phyloP scores from a whole-genome alignment of 2,888 invertebrate species.

The Lysandra bellargus region DNA sequence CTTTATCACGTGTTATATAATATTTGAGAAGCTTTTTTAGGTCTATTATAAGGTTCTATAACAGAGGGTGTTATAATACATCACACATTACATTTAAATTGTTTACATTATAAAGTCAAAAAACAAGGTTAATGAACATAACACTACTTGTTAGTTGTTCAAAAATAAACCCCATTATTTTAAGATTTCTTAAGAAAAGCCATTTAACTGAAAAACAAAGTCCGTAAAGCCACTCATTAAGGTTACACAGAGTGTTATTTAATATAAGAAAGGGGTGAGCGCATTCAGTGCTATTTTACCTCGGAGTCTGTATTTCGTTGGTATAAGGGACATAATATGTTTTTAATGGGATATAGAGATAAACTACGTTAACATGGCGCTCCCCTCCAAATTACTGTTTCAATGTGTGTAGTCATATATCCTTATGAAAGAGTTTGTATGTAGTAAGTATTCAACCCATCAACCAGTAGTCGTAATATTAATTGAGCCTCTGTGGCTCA shows the following conservation, averaged over 20 bases:
- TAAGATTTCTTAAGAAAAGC: neutral
- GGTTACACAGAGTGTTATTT: neutral
- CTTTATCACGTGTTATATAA: neutral
- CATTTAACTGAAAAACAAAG: neutral
- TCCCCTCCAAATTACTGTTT: too few relatives aligned
- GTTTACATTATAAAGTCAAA: neutral
- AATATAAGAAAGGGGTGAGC: too few relatives aligned
- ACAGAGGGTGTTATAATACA: neutral
- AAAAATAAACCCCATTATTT: neutral
- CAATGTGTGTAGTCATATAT: too few relatives aligned
- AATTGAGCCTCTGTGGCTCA: too few relatives aligned
- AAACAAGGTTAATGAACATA: neutral
- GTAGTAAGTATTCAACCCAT: too few relatives aligned
- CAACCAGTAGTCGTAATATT: too few relatives aligned
- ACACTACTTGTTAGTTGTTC: neutral
- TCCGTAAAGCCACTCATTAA: neutral
- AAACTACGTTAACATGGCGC: too few relatives aligned
- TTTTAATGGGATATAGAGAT: neutral
- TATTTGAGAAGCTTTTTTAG: neutral
- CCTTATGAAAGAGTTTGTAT: too few relatives aligned
- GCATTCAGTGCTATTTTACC: too few relatives aligned
- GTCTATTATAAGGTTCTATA: neutral
- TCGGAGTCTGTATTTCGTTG: too few relatives aligned
- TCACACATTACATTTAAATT: too few relatives aligned
- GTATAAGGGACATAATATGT: neutral